Evolutionary conservation across 2,797 vertebrate genomes (phyloP), one percentile per base, ranked within the genome.

Genomic region (Squalus acanthias): DNA sequence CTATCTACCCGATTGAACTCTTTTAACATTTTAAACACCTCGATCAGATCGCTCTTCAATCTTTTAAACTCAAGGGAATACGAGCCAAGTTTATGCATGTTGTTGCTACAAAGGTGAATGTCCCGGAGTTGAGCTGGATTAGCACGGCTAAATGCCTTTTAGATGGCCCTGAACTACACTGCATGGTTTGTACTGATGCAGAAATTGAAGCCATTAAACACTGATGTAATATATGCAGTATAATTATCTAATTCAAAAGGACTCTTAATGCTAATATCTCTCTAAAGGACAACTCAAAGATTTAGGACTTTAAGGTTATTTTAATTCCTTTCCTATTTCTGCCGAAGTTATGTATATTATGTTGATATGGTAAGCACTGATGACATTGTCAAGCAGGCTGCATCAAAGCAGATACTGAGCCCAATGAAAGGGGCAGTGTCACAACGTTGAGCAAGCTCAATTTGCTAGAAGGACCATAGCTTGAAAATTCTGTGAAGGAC

Each of bases 231-330:
- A 46, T 22, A 93, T 69, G 91, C 65, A 39, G 33, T 46, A 46
- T 69, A 69, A 69, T 93, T 69, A 46, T 67, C 63, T 93, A 39
- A 93, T 93, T 93, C 69, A 67, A 67, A 93, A 46, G n/a, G 17
- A 93, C 63, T 93, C 17, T 65, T 65, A 10, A 8, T 69, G 65
- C n/a, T 93, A 46, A 69, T 93, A 26, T 69, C 91, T 93, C 39
- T 93, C n/a, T 4, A 69, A 93, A 93, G 63, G 20, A 93, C 91
- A 93, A 69, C n/a, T 39, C 9, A 46, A 93, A 69, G 20, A 93
- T 93, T 93, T 69, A 46, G 91, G 91, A 93, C 39, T 93, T 67
- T 69, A 69, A 39, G 91, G 63, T 46, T 69, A 69, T 93, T 93
- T 69, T 93, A 93, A 93, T 69, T 91, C n/a, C 39, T 92, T 92